Percentiles rank a stretch among this genome's conserved stretches.
These are phyloP conservation scores for Drosophila elegans DNA, from an alignment of 1,140 invertebrate species.

Conservation along the genomic window DNA sequence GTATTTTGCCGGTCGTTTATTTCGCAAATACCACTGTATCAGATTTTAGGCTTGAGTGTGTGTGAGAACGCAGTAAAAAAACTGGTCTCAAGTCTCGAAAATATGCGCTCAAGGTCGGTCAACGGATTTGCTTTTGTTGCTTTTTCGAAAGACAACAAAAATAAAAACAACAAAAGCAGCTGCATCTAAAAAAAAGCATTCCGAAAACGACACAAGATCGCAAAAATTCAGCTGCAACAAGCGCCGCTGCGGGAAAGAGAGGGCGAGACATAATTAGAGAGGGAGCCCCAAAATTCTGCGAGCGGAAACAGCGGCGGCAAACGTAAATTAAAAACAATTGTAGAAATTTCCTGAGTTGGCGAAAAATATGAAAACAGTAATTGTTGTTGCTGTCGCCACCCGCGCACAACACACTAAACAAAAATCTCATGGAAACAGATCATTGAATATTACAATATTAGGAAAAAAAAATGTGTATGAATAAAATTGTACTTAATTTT, in stretches of 20 bases:
- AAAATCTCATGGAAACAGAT: not conserved
- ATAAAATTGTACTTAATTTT: no score
- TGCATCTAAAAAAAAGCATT: conserved; percentile 25
- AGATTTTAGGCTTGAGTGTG: conserved; percentile 7
- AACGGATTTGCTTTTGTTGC: conserved; percentile 73
- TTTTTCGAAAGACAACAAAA: conserved; percentile 46
- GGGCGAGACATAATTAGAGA: conserved; percentile 16
- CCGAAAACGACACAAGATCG: conserved; percentile 43
- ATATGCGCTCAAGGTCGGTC: conserved; percentile 80
- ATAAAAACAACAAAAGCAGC: conserved; percentile 26
- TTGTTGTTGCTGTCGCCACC: conserved; percentile 43
- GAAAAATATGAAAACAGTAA: conserved; percentile 61
- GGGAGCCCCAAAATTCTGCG: conserved; percentile 37
- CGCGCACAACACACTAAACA: conserved; percentile 27
- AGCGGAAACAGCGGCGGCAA: conserved; percentile 64
- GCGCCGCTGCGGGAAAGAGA: conserved; percentile 26
- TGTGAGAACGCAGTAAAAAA: conserved; percentile 58
- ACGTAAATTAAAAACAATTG: conserved; percentile 79
- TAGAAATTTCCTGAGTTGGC: conserved; percentile 79
- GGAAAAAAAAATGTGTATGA: no score
- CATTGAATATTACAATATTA: not conserved
- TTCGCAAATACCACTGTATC: conserved; percentile 15
- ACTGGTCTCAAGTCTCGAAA: conserved; percentile 70
- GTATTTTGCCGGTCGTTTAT: not conserved
- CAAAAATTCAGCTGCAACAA: conserved; percentile 49